These are phyloP conservation scores for Telmatochromis sp. DNA, from an alignment of 2,113 vertebrate species.

Conservation along the genomic window DNA sequence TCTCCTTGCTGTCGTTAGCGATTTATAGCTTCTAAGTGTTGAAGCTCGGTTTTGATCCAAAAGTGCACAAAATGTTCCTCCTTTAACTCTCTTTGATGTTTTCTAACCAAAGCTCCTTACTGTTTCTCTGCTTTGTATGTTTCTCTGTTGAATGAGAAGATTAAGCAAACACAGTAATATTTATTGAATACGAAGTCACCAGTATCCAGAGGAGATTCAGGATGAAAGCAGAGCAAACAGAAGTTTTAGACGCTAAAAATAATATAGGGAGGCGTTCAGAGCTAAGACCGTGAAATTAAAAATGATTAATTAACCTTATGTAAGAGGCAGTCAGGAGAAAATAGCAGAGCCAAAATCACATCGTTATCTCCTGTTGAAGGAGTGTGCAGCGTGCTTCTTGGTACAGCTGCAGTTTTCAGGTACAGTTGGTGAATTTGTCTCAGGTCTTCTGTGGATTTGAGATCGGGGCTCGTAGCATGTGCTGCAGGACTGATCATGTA, in stretches of 20 bases:
- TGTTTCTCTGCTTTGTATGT: neutral
- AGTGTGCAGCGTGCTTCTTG: neutral
- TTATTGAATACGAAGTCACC: neutral
- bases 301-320: neutral
- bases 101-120: neutral
- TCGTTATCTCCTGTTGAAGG: neutral
- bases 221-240: neutral
- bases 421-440: neutral
- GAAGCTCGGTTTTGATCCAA: neutral
- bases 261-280: neutral
- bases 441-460: neutral
- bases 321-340: neutral
- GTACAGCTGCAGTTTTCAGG: neutral
- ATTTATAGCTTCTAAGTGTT: neutral
- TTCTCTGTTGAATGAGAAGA: neutral
- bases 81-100: slow-evolving; percentile 7
- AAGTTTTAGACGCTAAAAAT: neutral
- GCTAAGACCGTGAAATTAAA: neutral
- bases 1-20: neutral
- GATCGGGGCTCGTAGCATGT: neutral
- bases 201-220: neutral
- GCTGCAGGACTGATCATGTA: neutral
- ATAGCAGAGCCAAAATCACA: neutral
- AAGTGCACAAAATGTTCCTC: neutral
- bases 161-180: neutral